Percentiles rank a stretch among this genome's conserved stretches.
Evolutionary conservation across 2,113 vertebrate genomes (phyloP).

Genomic region (Pteropus alecto): DNA sequence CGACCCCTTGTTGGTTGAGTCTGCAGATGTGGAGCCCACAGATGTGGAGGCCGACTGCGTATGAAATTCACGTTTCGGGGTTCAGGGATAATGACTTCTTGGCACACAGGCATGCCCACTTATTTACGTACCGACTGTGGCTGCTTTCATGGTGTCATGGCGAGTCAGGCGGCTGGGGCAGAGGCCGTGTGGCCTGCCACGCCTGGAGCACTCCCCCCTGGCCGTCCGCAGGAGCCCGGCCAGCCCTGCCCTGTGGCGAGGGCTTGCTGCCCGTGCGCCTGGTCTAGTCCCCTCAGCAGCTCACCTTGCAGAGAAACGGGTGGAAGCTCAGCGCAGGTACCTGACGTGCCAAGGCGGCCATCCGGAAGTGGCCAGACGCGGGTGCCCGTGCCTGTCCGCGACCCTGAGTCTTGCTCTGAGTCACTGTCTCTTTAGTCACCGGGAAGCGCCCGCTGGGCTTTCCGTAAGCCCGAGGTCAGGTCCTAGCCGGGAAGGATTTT

Average conservation of each 20-base stretch:
- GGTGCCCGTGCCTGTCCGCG: background rate
- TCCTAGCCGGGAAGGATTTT: background rate
- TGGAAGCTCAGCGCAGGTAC: background rate
- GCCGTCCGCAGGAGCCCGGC: background rate
- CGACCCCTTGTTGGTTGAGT: background rate
- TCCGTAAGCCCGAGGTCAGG: background rate
- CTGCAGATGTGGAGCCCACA: background rate
- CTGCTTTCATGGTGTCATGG: accelerated
- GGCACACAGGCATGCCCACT: background rate
- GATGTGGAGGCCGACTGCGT: background rate
- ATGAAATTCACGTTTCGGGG: background rate
- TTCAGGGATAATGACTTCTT: background rate
- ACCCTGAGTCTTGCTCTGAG: too few relatives aligned
- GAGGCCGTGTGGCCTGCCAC: background rate
- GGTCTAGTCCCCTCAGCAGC: too few relatives aligned
- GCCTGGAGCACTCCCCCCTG: background rate
- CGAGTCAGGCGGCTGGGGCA: background rate
- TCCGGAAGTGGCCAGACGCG: background rate
- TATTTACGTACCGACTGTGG: background rate
- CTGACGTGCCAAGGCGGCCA: too few relatives aligned
- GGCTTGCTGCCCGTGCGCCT: background rate
- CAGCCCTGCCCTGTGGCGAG: background rate
- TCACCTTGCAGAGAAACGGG: background rate
- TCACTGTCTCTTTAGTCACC: too few relatives aligned
- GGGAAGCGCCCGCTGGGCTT: background rate